These are phyloP conservation scores for Mionectes macconnelli DNA, from an alignment of 2,113 vertebrate species.

Conservation along the genomic window DNA sequence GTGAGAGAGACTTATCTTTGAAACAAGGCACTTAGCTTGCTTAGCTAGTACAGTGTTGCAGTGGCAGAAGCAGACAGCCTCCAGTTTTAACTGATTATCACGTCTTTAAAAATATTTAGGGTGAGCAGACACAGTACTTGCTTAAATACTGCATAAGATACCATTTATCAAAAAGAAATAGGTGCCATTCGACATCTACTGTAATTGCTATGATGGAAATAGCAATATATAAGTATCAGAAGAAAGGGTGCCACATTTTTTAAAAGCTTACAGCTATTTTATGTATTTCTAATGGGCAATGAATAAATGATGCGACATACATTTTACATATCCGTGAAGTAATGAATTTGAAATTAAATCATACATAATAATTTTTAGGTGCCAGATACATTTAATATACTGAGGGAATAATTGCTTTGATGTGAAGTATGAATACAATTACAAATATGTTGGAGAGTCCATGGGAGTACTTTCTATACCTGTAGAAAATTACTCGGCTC, in stretches of 20 bases:
- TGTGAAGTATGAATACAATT: background rate
- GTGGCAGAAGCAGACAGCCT: background rate
- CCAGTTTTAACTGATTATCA: background rate
- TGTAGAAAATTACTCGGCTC: background rate
- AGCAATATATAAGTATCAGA: background rate
- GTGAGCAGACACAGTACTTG: background rate
- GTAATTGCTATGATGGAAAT: slow-evolving; percentile 11
- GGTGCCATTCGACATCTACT: background rate
- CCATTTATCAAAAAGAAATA: slow-evolving; percentile 13
- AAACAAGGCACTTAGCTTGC: background rate
- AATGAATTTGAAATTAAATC: slow-evolving; percentile 25
- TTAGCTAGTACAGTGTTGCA: background rate
- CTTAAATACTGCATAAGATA: background rate
- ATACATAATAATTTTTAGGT: slow-evolving; percentile 14
- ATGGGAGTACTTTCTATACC: background rate
- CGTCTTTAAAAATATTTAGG: slow-evolving; percentile 11
- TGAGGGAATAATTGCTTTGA: background rate
- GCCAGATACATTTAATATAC: background rate
- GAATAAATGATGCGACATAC: slow-evolving; percentile 30
- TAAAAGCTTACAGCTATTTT: slow-evolving; percentile 16
- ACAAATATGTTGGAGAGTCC: background rate
- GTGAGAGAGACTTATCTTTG: background rate
- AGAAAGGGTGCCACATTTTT: background rate
- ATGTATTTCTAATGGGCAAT: slow-evolving; percentile 37
- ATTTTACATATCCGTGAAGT: slow-evolving; percentile 21